Conservation (phyloP, 2,113 vertebrate species). For the Sapajus apella region DNA sequence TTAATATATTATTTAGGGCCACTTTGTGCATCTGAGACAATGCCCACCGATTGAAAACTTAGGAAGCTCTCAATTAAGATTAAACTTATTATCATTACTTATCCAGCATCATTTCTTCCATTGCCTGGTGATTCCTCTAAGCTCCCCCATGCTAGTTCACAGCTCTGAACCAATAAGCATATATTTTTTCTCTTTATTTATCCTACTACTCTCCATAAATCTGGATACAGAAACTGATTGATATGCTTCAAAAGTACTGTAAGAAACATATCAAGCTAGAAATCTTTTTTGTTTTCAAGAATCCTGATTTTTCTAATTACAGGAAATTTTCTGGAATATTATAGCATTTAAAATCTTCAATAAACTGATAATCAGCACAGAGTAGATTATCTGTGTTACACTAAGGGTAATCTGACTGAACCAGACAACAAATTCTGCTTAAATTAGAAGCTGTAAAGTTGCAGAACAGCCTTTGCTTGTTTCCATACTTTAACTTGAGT, state of each 20-base stretch:
- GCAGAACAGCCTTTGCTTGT: constrained; percentile 40
- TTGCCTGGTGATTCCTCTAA: not conserved
- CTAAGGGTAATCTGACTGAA: not conserved
- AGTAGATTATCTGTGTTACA: not conserved
- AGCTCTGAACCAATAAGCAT: not conserved
- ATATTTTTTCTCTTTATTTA: not conserved
- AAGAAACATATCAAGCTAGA: not conserved
- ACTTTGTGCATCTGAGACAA: not conserved
- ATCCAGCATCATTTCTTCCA: not conserved
- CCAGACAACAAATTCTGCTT: not conserved
- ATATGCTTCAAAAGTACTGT: not conserved
- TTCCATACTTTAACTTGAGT: constrained; percentile 57
- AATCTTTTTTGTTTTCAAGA: not conserved
- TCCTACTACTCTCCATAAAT: not conserved
- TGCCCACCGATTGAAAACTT: not conserved
- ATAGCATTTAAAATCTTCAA: not conserved
- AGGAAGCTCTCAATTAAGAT: not conserved
- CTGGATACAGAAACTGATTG: not conserved
- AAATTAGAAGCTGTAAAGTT: constrained; percentile 60
- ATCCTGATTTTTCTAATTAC: not conserved
- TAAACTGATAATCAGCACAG: not conserved
- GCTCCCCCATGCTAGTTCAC: not conserved
- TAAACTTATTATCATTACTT: not conserved
- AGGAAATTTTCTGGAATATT: constrained; percentile 6
- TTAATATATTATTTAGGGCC: not conserved